Percentiles rank a stretch among this genome's conserved stretches.
Conservation (phyloP, 1,140 invertebrate genomes). For the Ips nitidus region DNA sequence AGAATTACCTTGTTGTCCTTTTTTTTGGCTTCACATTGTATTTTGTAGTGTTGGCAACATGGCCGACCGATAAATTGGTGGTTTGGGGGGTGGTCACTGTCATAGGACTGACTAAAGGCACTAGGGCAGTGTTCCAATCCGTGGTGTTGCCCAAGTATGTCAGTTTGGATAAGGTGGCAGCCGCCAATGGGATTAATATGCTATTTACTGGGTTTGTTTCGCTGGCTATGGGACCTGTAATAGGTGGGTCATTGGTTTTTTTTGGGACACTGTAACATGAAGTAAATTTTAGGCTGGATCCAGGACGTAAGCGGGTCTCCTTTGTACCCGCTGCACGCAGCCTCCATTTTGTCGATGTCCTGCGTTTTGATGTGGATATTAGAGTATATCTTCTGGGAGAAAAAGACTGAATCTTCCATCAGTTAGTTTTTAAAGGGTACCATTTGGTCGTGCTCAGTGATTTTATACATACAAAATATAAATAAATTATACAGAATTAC, state of each 20-base stretch:
- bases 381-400: slow-evolving; percentile 36
- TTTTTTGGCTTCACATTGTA: background rate
- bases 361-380: slow-evolving; percentile 50
- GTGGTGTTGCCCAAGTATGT: slow-evolving; percentile 54
- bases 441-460: too few species aligned
- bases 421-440: too few species aligned
- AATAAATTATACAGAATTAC: too few species aligned
- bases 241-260: slow-evolving; percentile 48
- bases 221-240: slow-evolving; percentile 52
- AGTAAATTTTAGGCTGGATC: slow-evolving; percentile 44
- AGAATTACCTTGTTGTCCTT: background rate
- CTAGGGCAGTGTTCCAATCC: slow-evolving; percentile 51
- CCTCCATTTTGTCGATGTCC: slow-evolving; percentile 47
- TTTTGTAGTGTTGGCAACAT: slow-evolving; percentile 26
- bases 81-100: slow-evolving; percentile 31
- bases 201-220: slow-evolving; percentile 54
- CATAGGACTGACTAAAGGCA: slow-evolving; percentile 49
- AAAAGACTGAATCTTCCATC: background rate
- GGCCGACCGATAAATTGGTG: slow-evolving; percentile 9
- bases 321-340: slow-evolving; percentile 43
- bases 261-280: background rate
- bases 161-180: slow-evolving; percentile 55
- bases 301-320: slow-evolving; percentile 49
- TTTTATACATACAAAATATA: too few species aligned
- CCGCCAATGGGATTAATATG: slow-evolving; percentile 56